Percentiles rank a stretch among this genome's conserved stretches.
Evolutionary conservation across 2,797 vertebrate genomes (phyloP).

Genomic region (Thunnus albacares): DNA sequence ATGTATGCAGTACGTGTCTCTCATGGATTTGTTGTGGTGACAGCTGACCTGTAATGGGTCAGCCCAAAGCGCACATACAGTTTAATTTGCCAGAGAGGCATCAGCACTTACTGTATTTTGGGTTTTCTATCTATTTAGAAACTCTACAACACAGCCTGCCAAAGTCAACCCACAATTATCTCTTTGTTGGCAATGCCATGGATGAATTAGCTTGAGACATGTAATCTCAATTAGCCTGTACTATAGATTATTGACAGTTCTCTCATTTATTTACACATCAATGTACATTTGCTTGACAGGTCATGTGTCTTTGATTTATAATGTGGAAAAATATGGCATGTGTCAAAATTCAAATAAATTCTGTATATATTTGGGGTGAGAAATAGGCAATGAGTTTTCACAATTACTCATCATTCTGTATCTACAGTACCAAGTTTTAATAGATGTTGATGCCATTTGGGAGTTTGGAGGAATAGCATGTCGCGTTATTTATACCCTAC

Average conservation of each 20-base stretch:
- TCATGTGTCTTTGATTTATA: not conserved
- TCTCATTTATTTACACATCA: not conserved
- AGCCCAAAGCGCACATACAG: not conserved
- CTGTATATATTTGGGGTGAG: not conserved
- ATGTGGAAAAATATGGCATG: not conserved
- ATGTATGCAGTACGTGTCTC: not conserved
- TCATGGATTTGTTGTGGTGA: not conserved
- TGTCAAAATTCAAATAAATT: not conserved
- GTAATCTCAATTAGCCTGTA: not conserved
- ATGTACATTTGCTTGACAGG: not conserved
- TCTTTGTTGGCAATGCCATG: not conserved
- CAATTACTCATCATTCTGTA: not conserved
- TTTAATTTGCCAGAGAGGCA: not conserved
- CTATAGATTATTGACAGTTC: not conserved
- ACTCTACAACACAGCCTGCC: not conserved
- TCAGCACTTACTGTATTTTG: not conserved
- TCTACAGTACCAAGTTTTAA: not conserved
- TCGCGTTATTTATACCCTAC: not conserved
- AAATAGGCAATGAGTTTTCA: not conserved
- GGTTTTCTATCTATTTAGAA: not conserved
- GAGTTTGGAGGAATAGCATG: not conserved
- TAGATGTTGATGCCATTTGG: not conserved
- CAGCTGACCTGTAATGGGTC: not conserved
- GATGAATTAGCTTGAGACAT: not conserved
- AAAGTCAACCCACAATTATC: not conserved